Percentiles rank a stretch among this genome's conserved stretches.
Evolutionary conservation across 2,888 invertebrate species (phyloP).

Genomic region (Drosophila algonquin): DNA sequence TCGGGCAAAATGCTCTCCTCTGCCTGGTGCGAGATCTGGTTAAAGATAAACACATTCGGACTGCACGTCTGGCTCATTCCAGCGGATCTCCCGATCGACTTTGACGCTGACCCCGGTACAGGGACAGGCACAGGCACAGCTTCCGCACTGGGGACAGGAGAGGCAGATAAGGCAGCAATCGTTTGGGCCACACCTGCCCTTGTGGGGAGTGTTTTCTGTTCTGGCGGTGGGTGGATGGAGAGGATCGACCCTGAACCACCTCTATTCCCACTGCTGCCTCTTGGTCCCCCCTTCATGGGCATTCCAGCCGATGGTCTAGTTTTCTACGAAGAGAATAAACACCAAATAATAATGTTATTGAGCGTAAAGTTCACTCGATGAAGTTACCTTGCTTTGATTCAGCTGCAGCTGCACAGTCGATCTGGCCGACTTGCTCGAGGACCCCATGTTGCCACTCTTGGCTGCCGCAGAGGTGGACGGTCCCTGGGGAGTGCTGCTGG

Average conservation of each 20-base stretch:
- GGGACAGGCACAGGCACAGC: not conserved
- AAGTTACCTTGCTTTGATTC: not conserved
- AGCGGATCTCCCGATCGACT: not conserved
- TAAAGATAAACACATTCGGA: conserved; percentile 50
- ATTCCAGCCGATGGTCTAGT: not conserved
- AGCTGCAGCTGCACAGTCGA: not conserved
- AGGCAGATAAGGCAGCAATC: not conserved
- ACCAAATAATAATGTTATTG: not conserved
- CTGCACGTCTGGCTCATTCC: conserved; percentile 20
- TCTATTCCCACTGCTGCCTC: not conserved
- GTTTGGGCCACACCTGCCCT: not conserved
- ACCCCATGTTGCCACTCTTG: not conserved
- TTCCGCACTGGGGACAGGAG: not conserved
- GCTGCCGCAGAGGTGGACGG: conserved; percentile 13
- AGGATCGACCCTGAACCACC: conserved; percentile 8
- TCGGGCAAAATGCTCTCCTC: conserved; percentile 65
- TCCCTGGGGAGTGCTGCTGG: conserved; percentile 3
- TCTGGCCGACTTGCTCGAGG: not conserved
- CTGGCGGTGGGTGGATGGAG: not conserved
- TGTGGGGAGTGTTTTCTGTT: not conserved
- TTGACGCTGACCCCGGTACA: not conserved
- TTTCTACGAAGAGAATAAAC: not conserved
- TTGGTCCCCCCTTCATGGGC: not conserved
- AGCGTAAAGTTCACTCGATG: not conserved
- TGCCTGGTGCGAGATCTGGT: conserved; percentile 46